Percentiles rank a stretch among this genome's conserved stretches.
Evolutionary conservation across 2,888 invertebrate genomes (phyloP).

Genomic region (Seira sanloemensis): DNA sequence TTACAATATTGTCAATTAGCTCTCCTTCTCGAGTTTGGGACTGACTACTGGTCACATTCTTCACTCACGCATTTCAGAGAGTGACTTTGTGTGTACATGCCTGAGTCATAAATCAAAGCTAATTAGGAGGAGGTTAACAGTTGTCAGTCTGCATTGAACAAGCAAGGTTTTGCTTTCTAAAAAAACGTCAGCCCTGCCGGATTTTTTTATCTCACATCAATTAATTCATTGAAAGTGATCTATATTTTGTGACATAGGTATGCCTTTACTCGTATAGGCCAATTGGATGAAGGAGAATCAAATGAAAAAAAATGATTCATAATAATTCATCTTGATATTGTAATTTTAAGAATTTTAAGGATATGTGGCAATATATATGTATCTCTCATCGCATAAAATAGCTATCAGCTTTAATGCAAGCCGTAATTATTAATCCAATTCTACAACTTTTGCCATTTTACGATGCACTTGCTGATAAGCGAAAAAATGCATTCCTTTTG

Average conservation of each 20-base stretch:
- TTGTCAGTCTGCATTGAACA: not conserved
- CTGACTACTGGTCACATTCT: not conserved
- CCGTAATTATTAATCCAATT: too few species aligned
- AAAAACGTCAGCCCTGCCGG: not conserved
- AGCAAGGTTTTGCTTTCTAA: not conserved
- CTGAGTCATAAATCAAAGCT: conserved; percentile 40
- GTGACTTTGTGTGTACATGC: conserved; percentile 43
- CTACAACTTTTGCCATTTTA: not conserved
- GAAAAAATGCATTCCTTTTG: not conserved
- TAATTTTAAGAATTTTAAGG: not conserved
- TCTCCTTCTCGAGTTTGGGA: not conserved
- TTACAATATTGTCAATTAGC: conserved; percentile 1
- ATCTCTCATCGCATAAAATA: not conserved
- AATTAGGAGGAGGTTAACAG: conserved; percentile 30
- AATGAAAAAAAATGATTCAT: not conserved
- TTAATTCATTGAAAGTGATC: not conserved
- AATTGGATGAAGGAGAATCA: not conserved
- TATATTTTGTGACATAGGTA: not conserved
- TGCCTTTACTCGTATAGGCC: not conserved
- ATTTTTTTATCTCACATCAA: not conserved
- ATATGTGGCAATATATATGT: not conserved
- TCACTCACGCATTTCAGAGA: conserved; percentile 21
- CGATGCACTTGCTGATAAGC: not conserved
- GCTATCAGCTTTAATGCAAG: too few species aligned
- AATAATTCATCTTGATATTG: too few species aligned